Base-by-base conservation (phyloP, 92 coral and sea anemone species). In the Siderastrea radians region DNA sequence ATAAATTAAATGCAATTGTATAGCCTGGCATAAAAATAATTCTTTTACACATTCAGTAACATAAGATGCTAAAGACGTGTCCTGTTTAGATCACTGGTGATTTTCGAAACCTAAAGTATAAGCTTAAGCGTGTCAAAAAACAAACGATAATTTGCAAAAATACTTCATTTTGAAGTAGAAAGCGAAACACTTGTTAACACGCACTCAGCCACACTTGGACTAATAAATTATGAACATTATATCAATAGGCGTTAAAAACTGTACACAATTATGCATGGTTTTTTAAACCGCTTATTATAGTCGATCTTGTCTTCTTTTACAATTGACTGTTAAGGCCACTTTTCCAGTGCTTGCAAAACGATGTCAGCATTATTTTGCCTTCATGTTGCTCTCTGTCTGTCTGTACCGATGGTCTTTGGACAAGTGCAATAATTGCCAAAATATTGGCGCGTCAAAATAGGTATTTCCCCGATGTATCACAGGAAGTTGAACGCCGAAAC, bases 141-240 rank as follows among this genome's bases (percentile, higher is more conserved):
- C 49, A 43, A 14, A 49, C 16, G 47, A n/a, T 11, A 46, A 49
- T 3, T 19, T 13, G 38, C 80, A 64, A 68, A 60, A 79, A 79
- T 49, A 13, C 83, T 79, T 64, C 83, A 79, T 62, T 59, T 17
- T 49, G 83, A 79, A 79, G 83, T 64, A 11, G 48, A 73, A 14
- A 68, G 14, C 15, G 44, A 75, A 75, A 54, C 7, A 38, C n/a
- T 6, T 4, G 50, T 78, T 46, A n/a, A 60, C 14, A 49, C 9
- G 12, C 38, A 8, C 13, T 79, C 80, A 26, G 61, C 12, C 57
- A 53, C 10, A 14, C 61, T 14, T 55, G 61, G 12, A 55, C 12
- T 55, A 55, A 55, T 55, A 55, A 55, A 55, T 7, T 53, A 55
- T 55, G 5, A 55, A 7, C 12, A 55, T 14, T 55, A 14, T 14